Evolutionary conservation across 2,797 vertebrate species (phyloP).

Genomic region (Carduelis carduelis): DNA sequence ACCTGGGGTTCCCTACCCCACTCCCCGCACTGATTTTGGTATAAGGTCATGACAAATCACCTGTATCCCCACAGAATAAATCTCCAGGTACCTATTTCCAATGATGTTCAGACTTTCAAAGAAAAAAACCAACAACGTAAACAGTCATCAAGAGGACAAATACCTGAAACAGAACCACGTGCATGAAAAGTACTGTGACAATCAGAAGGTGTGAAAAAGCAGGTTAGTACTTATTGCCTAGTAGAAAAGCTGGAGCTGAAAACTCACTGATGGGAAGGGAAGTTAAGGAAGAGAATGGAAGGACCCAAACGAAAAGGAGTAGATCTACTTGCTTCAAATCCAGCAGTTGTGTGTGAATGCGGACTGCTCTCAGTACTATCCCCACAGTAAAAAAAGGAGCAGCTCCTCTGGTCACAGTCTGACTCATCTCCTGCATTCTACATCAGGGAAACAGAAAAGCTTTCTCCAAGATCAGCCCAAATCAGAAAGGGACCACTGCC

Average conservation of each 20-base stretch:
- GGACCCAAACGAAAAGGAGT: background rate
- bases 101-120: background rate
- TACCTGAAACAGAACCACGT: background rate
- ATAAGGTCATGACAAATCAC: rapidly evolving
- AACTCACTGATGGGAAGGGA: background rate
- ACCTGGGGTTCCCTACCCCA: background rate
- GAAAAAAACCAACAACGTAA: background rate
- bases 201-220: background rate
- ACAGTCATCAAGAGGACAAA: background rate
- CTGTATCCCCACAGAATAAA: background rate
- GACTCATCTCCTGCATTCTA: background rate
- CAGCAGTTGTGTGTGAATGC: rapidly evolving
- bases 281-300: background rate
- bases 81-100: background rate
- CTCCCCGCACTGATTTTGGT: background rate
- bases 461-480: background rate
- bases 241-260: background rate
- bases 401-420: background rate
- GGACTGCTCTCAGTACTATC: rapidly evolving
- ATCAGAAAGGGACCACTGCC: background rate
- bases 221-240: background rate
- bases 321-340: background rate
- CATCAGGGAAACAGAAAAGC: background rate
- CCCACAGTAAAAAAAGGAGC: background rate
- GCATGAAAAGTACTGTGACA: background rate